Conservation (phyloP, 2,888 invertebrate genomes). For the Machimus rusticus region DNA sequence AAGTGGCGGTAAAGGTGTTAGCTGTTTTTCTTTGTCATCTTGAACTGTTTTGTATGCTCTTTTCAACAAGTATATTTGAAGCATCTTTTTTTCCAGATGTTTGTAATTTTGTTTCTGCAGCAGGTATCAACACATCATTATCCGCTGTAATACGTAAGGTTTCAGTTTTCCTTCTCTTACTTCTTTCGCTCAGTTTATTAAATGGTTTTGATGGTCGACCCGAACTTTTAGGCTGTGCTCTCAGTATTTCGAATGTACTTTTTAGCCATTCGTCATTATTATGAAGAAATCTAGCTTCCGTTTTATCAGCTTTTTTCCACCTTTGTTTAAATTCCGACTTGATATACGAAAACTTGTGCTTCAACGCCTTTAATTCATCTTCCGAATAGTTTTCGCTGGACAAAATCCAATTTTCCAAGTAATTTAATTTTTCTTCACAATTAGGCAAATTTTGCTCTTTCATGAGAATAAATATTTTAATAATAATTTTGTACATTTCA, state of each 20-base stretch:
- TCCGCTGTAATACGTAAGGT: neutral
- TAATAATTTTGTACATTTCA: too few relatives aligned
- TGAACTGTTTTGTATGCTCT: neutral
- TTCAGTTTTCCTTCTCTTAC: neutral
- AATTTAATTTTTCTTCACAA: constrained; percentile 1
- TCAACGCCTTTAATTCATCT: neutral
- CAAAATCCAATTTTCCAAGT: constrained; percentile 1
- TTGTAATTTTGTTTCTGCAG: neutral
- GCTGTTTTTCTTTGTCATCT: neutral
- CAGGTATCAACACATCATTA: neutral
- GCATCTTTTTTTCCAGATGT: neutral
- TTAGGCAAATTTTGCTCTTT: constrained; percentile 20
- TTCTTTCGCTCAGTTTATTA: neutral
- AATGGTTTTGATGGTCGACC: too few relatives aligned
- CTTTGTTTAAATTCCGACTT: neutral
- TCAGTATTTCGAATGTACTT: too few relatives aligned
- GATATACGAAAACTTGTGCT: neutral
- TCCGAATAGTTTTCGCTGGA: neutral
- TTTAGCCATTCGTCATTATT: too few relatives aligned
- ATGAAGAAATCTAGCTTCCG: too few relatives aligned
- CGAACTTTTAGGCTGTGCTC: neutral
- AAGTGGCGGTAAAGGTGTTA: neutral
- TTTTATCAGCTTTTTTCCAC: too few relatives aligned
- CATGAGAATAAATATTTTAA: too few relatives aligned
- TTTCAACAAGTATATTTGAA: neutral